Percentiles rank a stretch among this genome's conserved stretches.
Evolutionary conservation across 2,113 vertebrate species (phyloP).

Genomic region (Gobio gobio): DNA sequence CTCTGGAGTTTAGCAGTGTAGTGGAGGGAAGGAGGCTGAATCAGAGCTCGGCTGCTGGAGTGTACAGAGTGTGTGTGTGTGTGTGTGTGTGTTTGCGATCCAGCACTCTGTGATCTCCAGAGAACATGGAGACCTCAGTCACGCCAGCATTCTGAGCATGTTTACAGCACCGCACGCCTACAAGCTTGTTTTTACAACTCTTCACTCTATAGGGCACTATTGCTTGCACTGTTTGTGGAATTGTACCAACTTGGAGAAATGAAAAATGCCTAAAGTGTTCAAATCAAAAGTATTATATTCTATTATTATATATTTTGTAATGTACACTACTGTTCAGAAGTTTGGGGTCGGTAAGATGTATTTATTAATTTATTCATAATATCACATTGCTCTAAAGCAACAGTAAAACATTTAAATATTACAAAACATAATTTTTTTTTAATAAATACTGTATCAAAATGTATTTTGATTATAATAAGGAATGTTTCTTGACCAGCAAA

Average conservation of each 20-base stretch:
- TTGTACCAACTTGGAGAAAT: neutral
- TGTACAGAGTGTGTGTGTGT: neutral
- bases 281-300: neutral
- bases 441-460: too few relatives aligned
- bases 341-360: too few relatives aligned
- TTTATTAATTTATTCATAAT: too few relatives aligned
- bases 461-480: neutral
- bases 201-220: conserved; percentile 15
- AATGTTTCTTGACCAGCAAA: neutral
- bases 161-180: conserved; percentile 22
- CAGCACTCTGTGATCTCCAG: neutral
- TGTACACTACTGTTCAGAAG: too few relatives aligned
- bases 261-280: neutral
- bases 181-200: conserved; percentile 22
- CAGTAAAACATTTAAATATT: neutral
- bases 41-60: neutral
- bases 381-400: neutral
- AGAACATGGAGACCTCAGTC: conserved; percentile 19
- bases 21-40: neutral
- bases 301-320: neutral
- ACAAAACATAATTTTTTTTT: too few relatives aligned
- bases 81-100: neutral
- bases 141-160: conserved; percentile 33
- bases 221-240: neutral
- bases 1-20: neutral